Conservation (phyloP, 1,140 invertebrate genomes). For the Marisa cornuarietis region DNA sequence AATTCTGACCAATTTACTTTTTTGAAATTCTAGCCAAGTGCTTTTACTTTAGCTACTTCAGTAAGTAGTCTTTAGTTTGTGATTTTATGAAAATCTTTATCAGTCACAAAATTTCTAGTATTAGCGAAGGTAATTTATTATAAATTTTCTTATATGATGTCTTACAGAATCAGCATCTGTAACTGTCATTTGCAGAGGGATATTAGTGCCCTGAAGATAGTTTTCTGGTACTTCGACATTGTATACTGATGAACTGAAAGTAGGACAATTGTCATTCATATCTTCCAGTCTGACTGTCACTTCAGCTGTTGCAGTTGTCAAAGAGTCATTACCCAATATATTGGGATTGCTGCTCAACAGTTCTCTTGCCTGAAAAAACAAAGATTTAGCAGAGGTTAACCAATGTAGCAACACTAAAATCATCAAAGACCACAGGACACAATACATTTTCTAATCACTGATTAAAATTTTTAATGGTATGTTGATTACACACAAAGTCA, state of each 20-base stretch:
- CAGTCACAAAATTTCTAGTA: too few relatives aligned
- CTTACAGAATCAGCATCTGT: constrained; percentile 48
- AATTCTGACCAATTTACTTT: too few relatives aligned
- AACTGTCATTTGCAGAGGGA: constrained; percentile 44
- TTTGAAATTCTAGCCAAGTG: too few relatives aligned
- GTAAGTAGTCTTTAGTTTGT: not conserved
- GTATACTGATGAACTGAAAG: constrained; percentile 36
- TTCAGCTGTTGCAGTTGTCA: constrained; percentile 35
- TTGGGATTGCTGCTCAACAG: constrained; percentile 21
- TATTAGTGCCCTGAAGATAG: constrained; percentile 33
- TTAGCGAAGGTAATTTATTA: too few relatives aligned
- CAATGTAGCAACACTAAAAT: not conserved
- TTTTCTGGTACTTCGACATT: constrained; percentile 39
- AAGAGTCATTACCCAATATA: constrained; percentile 32
- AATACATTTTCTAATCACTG: not conserved
- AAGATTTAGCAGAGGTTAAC: not conserved
- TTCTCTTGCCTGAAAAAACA: constrained; percentile 44
- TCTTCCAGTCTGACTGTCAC: constrained; percentile 43
- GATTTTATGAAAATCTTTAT: too few relatives aligned
- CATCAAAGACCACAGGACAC: not conserved
- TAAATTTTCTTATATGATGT: constrained; percentile 1
- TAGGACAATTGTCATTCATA: constrained; percentile 50
- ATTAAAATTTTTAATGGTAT: not conserved
- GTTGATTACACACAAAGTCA: too few relatives aligned
- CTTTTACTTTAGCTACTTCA: constrained; percentile 2